Conservation (phyloP, 2,797 vertebrate genomes). For the Betta splendens region DNA sequence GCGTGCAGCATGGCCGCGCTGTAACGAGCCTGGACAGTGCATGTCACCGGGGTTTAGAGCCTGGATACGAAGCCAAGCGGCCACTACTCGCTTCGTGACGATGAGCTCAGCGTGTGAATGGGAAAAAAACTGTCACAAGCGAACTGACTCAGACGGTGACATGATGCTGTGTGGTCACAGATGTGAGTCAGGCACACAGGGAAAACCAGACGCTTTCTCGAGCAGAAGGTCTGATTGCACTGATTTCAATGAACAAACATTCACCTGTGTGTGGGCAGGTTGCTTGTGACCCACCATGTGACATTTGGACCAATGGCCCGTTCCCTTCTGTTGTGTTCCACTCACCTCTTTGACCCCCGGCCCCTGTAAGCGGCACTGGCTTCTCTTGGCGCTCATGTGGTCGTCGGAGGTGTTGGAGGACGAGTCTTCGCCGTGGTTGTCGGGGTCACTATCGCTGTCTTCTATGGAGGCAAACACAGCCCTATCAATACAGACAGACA, state of each 20-base stretch:
- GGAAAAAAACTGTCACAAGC: constrained; percentile 28
- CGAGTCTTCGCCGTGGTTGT: constrained; percentile 83
- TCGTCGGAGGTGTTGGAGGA: constrained; percentile 84
- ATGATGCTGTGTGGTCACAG: constrained; percentile 51
- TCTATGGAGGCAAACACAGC: constrained; percentile 81
- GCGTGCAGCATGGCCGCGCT: too few species aligned
- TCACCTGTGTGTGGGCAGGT: too few species aligned
- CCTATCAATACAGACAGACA: constrained; percentile 80
- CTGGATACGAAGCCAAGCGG: neutral
- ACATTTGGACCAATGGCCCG: too few species aligned
- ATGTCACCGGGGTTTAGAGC: too few species aligned
- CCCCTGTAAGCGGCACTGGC: constrained; percentile 73
- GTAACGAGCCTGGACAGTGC: too few species aligned
- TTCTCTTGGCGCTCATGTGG: constrained; percentile 81
- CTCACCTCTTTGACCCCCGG: constrained; percentile 84
- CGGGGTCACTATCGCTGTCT: constrained; percentile 84
- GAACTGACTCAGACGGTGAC: constrained; percentile 56
- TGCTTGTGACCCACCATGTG: too few species aligned
- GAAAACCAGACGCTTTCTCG: constrained; percentile 42
- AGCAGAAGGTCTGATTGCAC: constrained; percentile 46
- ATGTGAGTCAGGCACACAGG: constrained; percentile 64
- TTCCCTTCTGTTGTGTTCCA: too few species aligned
- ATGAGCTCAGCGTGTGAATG: constrained; percentile 41
- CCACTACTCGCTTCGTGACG: constrained; percentile 5
- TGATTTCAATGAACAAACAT: too few species aligned